Base-by-base conservation (phyloP, 2,888 invertebrate genomes). In the Parascotia fuliginaria region DNA sequence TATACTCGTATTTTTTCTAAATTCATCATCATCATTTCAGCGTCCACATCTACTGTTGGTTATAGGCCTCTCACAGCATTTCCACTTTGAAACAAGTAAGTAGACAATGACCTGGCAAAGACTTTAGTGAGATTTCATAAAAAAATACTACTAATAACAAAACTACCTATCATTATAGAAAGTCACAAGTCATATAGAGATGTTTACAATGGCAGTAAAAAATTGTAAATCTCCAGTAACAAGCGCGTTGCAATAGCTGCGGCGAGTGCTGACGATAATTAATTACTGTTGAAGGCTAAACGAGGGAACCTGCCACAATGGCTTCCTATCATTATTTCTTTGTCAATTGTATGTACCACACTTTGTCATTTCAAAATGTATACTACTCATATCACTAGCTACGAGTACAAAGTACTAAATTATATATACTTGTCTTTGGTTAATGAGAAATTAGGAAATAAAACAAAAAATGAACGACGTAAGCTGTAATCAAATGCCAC, bases 211-310 rank as follows among this genome's bases (percentile, higher is more conserved):
- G 38, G 43, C 37, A 52, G 53, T 59, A 68, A 68, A 71, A 70
- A 74, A 53, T 51, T 34, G 59, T 67, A 62, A 73, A 63, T 74
- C 69, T 64, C 63, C 63, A 48, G 43, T 54, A 58, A 42, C 58
- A 46, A 60, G 51, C 41, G 54, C 27, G 60, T 54, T 50, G 61
- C 66, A 62, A 65, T 56, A 57, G 65, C 33, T 60, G 64, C 49
- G 52, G 58, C 68, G 70, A 72, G 65, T 62, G 54, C 62, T 55
- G 46, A 72, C 60, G 63, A 67, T 82, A 83, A 85, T n/a, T n/a
- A n/a, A n/a, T 82, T 84, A 80, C 58, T 52, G 62, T 50, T 65
- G 82, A 86, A 85, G 85, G 84, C 74, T 82, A 73, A 69, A 66
- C 75, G 78, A 80, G 81, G 79, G 80, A 86, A 80, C 79, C 60